Evolutionary conservation across 2,797 vertebrate species (phyloP), one percentile per base, ranked within the genome.

Genomic region (Rousettus madagascariensis): DNA sequence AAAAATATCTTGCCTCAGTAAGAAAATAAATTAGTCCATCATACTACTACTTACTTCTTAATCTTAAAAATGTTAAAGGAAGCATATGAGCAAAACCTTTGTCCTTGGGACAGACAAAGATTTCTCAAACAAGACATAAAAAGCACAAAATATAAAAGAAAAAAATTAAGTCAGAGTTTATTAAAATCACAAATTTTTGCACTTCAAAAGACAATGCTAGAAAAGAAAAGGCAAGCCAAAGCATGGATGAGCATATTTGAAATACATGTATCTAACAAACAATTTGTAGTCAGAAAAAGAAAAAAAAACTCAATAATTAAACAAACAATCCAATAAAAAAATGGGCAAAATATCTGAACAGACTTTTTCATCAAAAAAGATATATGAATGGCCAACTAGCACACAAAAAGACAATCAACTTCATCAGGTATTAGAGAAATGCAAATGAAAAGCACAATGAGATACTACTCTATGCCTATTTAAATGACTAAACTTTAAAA

Each of bases 151-250:
- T 55, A 69, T 33, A 55, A 74, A 71, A 75, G 4, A 57, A 90
- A 93, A 93, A 49, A 75, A 0, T 55, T 28, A 85, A 26, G 2
- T 19, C 74, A 15, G 41, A 78, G 83, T 84, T 95, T 65, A 36
- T 20, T 51, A 86, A 86, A 88, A 51, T 53, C 41, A 79, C 12
- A 82, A 79, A 46, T 83, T 74, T 79, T 82, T 95, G 10, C 30
- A 75, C 30, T 94, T 71, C 19, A 93, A 93, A 95, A 86, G 36
- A 13, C 55, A 96, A 57, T 51, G 16, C 71, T 75, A 38, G 19
- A 36, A 92, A 90, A 8, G 8, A 7, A 63, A 95, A 86, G 33
- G 6, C 16, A 94, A 80, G 15, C 28, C 20, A 75, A 90, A 55
- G 43, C 53, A 57, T 6, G 15, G 22, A 24, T 75, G 9, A 36